phyloP scores from a whole-genome alignment of 2,113 vertebrate species.

The Butorides virescens region DNA sequence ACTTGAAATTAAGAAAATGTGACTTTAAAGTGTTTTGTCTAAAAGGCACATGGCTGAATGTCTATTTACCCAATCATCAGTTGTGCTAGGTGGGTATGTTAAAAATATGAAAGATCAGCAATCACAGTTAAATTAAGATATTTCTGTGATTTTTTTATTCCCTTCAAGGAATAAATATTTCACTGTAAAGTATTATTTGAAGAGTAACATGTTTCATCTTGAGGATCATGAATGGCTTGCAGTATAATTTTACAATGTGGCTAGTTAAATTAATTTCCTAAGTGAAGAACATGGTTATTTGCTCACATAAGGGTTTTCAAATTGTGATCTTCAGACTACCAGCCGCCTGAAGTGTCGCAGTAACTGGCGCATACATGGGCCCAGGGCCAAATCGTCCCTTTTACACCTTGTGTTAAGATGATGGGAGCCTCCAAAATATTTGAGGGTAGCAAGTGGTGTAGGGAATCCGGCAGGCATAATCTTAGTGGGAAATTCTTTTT shows the following conservation, averaged over 20 bases:
- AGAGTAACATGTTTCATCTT: slow-evolving; percentile 27
- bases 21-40: background rate
- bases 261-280: background rate
- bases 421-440: background rate
- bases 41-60: background rate
- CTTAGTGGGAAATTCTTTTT: background rate
- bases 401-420: background rate
- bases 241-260: background rate
- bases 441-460: background rate
- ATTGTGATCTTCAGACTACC: background rate
- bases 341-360: background rate
- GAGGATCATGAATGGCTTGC: background rate
- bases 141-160: background rate
- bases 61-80: background rate
- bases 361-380: background rate
- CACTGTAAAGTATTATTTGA: slow-evolving; percentile 4
- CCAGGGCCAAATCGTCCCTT: background rate
- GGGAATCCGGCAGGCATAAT: background rate
- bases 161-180: background rate
- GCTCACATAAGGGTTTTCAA: background rate
- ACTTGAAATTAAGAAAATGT: slow-evolving; percentile 20
- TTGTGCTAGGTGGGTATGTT: background rate
- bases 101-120: background rate
- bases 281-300: background rate
- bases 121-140: background rate